These are phyloP conservation scores for Cinclus mexicanus DNA, from an alignment of 2,113 vertebrate genomes.

Conservation along the genomic window DNA sequence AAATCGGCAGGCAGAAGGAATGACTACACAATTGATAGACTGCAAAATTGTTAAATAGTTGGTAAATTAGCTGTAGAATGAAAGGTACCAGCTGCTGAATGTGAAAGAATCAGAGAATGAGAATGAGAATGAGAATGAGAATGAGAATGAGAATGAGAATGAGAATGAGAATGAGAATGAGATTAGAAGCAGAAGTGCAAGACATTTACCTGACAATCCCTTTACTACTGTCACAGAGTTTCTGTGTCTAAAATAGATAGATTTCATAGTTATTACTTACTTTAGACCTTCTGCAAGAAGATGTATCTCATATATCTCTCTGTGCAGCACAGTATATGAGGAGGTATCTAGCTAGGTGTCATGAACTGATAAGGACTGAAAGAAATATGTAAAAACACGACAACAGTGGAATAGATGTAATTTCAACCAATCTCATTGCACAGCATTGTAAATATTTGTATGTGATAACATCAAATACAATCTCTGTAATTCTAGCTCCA, in stretches of 20 bases:
- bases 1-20: background rate
- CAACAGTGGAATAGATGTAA: background rate
- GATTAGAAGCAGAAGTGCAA: background rate
- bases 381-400: accelerated
- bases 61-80: background rate
- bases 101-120: background rate
- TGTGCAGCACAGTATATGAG: background rate
- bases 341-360: background rate
- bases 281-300: background rate
- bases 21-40: background rate
- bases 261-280: background rate
- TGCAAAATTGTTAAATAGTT: slow-evolving; percentile 17
- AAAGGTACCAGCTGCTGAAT: slow-evolving; percentile 8
- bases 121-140: background rate
- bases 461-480: background rate
- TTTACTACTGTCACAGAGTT: background rate
- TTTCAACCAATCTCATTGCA: background rate
- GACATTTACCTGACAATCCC: background rate
- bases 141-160: too few relatives aligned
- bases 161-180: too few relatives aligned
- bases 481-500: background rate
- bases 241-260: background rate
- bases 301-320: background rate
- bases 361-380: background rate
- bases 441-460: background rate